Base-by-base conservation (phyloP, 2,797 vertebrate genomes). In the Malurus leucopterus region DNA sequence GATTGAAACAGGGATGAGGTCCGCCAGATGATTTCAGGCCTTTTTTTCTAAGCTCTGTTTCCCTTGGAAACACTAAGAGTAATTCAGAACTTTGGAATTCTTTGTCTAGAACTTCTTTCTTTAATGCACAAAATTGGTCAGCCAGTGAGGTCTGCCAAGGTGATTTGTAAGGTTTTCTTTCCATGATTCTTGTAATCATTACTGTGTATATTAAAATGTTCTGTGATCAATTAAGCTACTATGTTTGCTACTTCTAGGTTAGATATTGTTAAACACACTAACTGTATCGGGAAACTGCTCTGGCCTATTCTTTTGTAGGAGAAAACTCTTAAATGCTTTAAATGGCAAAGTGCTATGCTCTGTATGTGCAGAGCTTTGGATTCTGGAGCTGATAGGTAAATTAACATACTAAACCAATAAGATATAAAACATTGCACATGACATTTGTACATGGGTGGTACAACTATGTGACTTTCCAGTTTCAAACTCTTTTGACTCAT, bases 1-100 rank as follows among this genome's bases (percentile, higher is more conserved):
- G 97, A 98, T 98, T 98, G 98, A 99, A 98, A 97, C 98, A 96
- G 96, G 97, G 96, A 98, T 93, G 95, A 97, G 98, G 97, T 96
- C 96, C 98, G 97, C 97, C 97, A 97, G 97, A 97, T 98, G 97
- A 98, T 97, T 98, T 98, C 95, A 96, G 95, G 90, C 86, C 94
- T 94, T 83, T 88, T 92, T 90, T 89, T 85, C 86, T 90, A 96
- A 97, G 95, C 96, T 92, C 58, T 40, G 97, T 97, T 98, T 98
- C 97, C 96, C 96, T 96, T 97, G 97, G 97, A 98, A 97, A 97
- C 97, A 95, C 84, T 94, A 91, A 96, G 94, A 96, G 86, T 86
- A 72, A 1, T 95, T 96, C 92, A 95, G 91, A 97, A 98, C 96
- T 97, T 97, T 69, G 94, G 73, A 82, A 97, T 97, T 94, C 94